phyloP scores from a whole-genome alignment of 2,888 invertebrate species.

The Shargacucullia verbasci region DNA sequence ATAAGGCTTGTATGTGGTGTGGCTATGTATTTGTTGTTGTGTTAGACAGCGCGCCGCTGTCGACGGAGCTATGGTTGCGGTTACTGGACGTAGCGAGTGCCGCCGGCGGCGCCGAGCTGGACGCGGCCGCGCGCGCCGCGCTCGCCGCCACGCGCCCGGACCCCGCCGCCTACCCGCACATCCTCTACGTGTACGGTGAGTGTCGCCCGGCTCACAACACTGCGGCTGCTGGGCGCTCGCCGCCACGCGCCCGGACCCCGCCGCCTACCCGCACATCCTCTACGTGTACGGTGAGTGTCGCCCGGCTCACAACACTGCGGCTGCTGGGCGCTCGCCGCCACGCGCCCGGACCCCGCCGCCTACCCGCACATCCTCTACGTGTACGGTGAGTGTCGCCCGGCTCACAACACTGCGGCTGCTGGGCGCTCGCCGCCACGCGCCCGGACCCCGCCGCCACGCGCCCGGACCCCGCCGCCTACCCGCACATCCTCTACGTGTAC shows the following conservation, averaged over 20 bases:
- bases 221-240: too few species aligned
- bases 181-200: too few species aligned
- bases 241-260: slow-evolving; percentile 53
- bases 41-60: slow-evolving; percentile 41
- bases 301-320: too few species aligned
- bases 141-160: too few species aligned
- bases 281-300: slow-evolving; percentile 64
- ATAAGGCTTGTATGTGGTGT: background rate
- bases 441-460: too few species aligned
- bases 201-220: too few species aligned
- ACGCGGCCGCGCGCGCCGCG: slow-evolving; percentile 49
- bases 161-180: too few species aligned
- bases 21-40: background rate
- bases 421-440: too few species aligned
- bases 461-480: slow-evolving; percentile 62
- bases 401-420: too few species aligned
- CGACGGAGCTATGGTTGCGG: slow-evolving; percentile 60
- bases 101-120: slow-evolving; percentile 46
- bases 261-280: slow-evolving; percentile 69
- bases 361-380: slow-evolving; percentile 70
- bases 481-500: slow-evolving; percentile 68
- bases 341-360: slow-evolving; percentile 55
- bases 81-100: slow-evolving; percentile 59
- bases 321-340: slow-evolving; percentile 19
- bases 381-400: slow-evolving; percentile 60